These are phyloP conservation scores for Julus scanicus DNA, from an alignment of 2,888 invertebrate species.

Conservation along the genomic window DNA sequence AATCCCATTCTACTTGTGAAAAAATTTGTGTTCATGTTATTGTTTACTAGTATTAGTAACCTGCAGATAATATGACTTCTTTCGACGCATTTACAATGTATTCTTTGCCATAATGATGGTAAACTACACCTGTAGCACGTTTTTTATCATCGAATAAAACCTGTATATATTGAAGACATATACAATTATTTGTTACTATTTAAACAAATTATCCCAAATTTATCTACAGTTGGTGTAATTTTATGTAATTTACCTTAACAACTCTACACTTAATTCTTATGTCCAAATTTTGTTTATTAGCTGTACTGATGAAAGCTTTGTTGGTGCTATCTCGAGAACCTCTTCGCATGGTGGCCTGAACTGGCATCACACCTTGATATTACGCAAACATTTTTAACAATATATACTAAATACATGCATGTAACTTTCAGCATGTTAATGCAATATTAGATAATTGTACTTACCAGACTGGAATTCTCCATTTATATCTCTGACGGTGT, in stretches of 20 bases:
- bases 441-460: neutral
- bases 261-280: constrained; percentile 85
- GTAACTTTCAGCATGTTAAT: too few relatives aligned
- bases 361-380: constrained; percentile 79
- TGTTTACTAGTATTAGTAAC: neutral
- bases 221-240: too few relatives aligned
- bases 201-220: too few relatives aligned
- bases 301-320: constrained; percentile 86
- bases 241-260: constrained; percentile 69
- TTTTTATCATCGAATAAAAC: constrained; percentile 52
- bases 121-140: constrained; percentile 54
- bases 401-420: neutral
- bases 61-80: constrained; percentile 56
- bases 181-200: too few relatives aligned
- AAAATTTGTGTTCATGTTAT: neutral
- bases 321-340: constrained; percentile 89
- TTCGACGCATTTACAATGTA: constrained; percentile 50
- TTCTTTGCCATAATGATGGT: constrained; percentile 47
- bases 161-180: neutral
- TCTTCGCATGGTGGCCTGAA: constrained; percentile 86
- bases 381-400: neutral
- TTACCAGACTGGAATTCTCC: constrained; percentile 60
- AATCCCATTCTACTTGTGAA: neutral
- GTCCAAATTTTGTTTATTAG: constrained; percentile 83
- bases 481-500: constrained; percentile 61